Evolutionary conservation across 2,797 vertebrate species (phyloP), one percentile per base, ranked within the genome.

Genomic region (Hafferia zeledoni): DNA sequence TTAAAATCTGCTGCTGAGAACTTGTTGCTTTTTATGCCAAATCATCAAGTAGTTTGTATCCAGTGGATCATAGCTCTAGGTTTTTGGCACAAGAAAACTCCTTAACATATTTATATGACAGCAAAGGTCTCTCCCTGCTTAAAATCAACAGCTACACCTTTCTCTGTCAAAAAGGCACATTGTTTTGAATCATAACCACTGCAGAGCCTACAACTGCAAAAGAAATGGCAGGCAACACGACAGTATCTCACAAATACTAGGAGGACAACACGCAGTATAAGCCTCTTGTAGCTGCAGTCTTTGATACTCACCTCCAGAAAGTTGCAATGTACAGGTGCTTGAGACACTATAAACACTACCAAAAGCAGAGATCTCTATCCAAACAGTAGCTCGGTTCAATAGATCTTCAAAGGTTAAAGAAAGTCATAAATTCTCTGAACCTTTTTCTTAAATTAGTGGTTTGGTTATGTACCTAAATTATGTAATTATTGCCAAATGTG

Each of bases 91-190:
- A 55, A 59, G 50, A 83, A 89, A 95, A 24, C 22, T 78, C 46
- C 55, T 75, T 47, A 35, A 39, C 0, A 0, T 80, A 76, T 85
- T 71, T 71, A 12, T 11, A 53, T 1, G 6, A 75, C 0, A 0
- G 39, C 46, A 85, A 91, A 70, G 70, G 25, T 20, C 35, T 67
- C 37, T 30, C 18, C 1, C 5, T 25, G 9, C 52, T 91, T 78
- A 80, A 89, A 81, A 75, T 30, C 64, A 61, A 65, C 30, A 56
- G 24, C 75, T 90, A 27, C 0, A 2, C 23, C 67, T 83, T 83
- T 27, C 76, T 78, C 23, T 52, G 35, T 35, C n/a, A 85, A 64
- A 77, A 89, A 61, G 12, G 8, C 37, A 46, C 12, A 5, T 13
- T 43, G 35, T 47, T 69, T n/a, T 49, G 37, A 80, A 39, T n/a